phyloP scores from a whole-genome alignment of 2,113 vertebrate species.

The Mormyrus lacerda region DNA sequence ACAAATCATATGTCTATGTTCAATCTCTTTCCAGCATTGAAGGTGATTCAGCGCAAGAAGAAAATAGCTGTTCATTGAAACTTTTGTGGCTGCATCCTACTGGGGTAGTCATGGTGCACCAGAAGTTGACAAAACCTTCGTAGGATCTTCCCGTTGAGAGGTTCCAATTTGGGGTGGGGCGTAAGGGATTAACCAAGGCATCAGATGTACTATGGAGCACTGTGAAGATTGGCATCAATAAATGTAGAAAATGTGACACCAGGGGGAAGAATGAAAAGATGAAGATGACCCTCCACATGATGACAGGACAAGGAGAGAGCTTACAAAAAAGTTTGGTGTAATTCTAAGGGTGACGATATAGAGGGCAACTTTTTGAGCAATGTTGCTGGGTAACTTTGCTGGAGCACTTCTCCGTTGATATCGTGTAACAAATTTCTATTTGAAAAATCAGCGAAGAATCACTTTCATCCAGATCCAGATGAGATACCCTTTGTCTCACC shows the following conservation, averaged over 20 bases:
- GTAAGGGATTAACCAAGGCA: background rate
- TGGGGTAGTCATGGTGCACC: background rate
- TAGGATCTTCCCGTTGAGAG: background rate
- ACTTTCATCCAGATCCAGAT: too few species aligned
- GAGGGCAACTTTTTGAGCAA: background rate
- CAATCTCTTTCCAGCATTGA: too few species aligned
- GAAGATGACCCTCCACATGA: background rate
- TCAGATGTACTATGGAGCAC: background rate
- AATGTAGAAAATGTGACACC: background rate
- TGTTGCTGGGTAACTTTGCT: too few species aligned
- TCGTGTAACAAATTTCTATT: too few species aligned
- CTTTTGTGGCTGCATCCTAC: background rate
- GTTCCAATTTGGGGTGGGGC: background rate
- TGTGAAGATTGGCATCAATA: background rate
- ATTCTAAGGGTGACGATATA: background rate
- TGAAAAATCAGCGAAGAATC: too few species aligned
- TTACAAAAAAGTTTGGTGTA: background rate
- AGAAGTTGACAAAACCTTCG: background rate
- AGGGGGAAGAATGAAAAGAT: background rate
- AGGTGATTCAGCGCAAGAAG: too few species aligned
- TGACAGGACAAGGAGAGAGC: background rate
- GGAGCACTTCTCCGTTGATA: too few species aligned
- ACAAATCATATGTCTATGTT: too few species aligned
- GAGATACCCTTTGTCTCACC: too few species aligned
- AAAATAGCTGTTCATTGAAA: background rate